Percentiles rank a stretch among this genome's conserved stretches.
These are phyloP conservation scores for Pseudochirops cupreus DNA, from an alignment of 2,797 vertebrate genomes.

Conservation along the genomic window DNA sequence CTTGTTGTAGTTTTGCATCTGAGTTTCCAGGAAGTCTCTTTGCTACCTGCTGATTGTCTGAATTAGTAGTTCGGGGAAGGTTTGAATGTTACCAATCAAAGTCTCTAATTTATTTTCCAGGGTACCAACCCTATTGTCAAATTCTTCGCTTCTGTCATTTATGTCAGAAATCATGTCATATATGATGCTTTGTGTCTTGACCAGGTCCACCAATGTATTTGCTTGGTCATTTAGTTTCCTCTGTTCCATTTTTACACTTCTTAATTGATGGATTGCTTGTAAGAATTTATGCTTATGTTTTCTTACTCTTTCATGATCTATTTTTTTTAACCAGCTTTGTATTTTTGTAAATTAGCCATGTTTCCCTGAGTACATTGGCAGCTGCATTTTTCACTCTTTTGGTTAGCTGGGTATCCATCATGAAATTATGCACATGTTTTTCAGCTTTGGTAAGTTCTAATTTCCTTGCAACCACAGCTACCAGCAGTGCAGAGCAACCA, in stretches of 20 bases:
- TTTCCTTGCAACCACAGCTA: too few relatives aligned
- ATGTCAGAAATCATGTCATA: conserved; percentile 99
- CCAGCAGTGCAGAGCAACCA: too few relatives aligned
- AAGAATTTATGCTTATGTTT: conserved; percentile 99
- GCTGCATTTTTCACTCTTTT: conserved; percentile 96
- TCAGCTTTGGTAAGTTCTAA: too few relatives aligned
- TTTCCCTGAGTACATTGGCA: conserved; percentile 99
- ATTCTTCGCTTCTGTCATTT: conserved; percentile 98
- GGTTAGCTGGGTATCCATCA: too few relatives aligned
- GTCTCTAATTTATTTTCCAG: conserved; percentile 98
- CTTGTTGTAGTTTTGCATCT: conserved; percentile 96
- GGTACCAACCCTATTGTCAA: conserved; percentile 98
- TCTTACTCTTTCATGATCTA: conserved; percentile 99
- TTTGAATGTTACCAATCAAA: conserved; percentile 96
- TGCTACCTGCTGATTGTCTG: conserved; percentile 98
- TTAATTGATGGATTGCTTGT: conserved; percentile 99
- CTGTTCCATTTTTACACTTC: conserved; percentile 99
- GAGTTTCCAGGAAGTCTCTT: conserved; percentile 95
- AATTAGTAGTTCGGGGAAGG: conserved; percentile 97
- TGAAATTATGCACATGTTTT: too few relatives aligned
- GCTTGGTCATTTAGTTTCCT: conserved; percentile 99
- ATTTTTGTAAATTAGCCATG: conserved; percentile 99
- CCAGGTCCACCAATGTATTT: conserved; percentile 99
- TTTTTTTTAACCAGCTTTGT: conserved; percentile 99
- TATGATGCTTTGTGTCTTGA: conserved; percentile 99